Percentiles rank a stretch among this genome's conserved stretches.
phyloP scores from a whole-genome alignment of 2,888 invertebrate genomes.

The Clostera curtula region DNA sequence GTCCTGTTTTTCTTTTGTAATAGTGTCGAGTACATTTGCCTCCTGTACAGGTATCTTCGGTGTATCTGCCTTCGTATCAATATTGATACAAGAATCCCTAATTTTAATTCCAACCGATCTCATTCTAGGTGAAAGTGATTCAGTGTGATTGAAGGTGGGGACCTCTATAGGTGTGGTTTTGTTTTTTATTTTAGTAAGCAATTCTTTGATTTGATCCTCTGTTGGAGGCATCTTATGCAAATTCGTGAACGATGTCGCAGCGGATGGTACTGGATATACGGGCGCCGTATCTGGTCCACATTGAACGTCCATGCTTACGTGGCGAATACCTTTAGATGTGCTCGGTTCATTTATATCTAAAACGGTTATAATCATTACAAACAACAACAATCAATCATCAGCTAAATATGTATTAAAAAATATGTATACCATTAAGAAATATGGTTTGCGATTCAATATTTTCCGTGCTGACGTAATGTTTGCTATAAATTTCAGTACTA shows the following conservation, averaged over 20 bases:
- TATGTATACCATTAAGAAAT: slow-evolving; percentile 48
- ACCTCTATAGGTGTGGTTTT: slow-evolving; percentile 33
- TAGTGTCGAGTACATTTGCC: no score
- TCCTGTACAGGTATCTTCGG: slow-evolving; percentile 21
- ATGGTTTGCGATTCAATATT: slow-evolving; percentile 41
- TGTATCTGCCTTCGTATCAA: slow-evolving; percentile 14
- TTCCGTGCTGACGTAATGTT: slow-evolving; percentile 27
- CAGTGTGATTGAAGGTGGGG: slow-evolving; percentile 18
- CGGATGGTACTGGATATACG: slow-evolving; percentile 28
- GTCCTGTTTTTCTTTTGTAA: no score
- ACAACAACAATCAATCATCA: slow-evolving; percentile 1
- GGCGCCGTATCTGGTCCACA: slow-evolving; percentile 51
- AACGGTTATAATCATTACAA: slow-evolving; percentile 3
- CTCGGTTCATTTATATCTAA: slow-evolving; percentile 64
- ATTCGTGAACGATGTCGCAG: slow-evolving; percentile 36
- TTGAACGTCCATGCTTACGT: slow-evolving; percentile 52
- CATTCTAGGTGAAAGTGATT: slow-evolving; percentile 23
- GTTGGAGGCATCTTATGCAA: slow-evolving; percentile 30
- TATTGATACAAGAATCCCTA: slow-evolving; percentile 33
- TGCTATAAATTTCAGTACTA: slow-evolving; percentile 29
- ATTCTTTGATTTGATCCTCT: slow-evolving; percentile 40
- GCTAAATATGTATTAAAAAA: slow-evolving; percentile 1
- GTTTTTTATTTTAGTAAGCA: slow-evolving; percentile 17
- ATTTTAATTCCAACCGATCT: slow-evolving; percentile 37
- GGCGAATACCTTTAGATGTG: slow-evolving; percentile 64